Conservation (phyloP, 2,888 invertebrate species). For the Hoplodrina blanda region DNA sequence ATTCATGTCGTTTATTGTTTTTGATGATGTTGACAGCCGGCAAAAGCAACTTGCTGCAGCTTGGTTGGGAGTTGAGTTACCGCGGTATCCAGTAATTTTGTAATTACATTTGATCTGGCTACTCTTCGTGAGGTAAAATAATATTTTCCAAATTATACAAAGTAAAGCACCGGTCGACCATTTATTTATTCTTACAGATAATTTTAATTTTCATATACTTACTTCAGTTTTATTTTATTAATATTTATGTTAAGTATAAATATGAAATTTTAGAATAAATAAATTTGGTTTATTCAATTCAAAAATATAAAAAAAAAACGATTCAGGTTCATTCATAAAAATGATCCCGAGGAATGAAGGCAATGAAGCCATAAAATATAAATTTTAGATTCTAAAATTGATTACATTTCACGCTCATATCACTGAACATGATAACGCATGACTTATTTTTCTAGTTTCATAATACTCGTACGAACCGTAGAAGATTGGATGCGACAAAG, state of each 20-base stretch:
- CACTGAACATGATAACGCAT: slow-evolving; percentile 60
- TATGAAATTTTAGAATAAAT: too few relatives aligned
- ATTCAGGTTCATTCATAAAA: too few relatives aligned
- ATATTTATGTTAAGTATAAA: too few relatives aligned
- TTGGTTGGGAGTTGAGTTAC: slow-evolving; percentile 15
- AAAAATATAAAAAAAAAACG: too few relatives aligned
- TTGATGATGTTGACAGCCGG: slow-evolving; percentile 50
- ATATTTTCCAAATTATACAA: too few relatives aligned
- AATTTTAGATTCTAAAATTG: slow-evolving; percentile 54
- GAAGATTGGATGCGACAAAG: slow-evolving; percentile 70
- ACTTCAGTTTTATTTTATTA: too few relatives aligned
- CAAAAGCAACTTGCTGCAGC: slow-evolving; percentile 13
- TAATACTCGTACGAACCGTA: slow-evolving; percentile 54
- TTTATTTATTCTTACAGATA: too few relatives aligned
- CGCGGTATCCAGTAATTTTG: slow-evolving; percentile 8
- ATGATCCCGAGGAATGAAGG: not conserved
- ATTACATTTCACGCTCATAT: slow-evolving; percentile 59
- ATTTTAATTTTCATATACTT: too few relatives aligned
- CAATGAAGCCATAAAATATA: slow-evolving; percentile 60
- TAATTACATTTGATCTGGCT: not conserved
- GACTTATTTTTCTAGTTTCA: slow-evolving; percentile 66
- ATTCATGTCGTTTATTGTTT: slow-evolving; percentile 49
- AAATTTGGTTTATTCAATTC: too few relatives aligned
- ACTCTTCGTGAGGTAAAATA: not conserved
- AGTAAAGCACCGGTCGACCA: too few relatives aligned